A percentile compares a stretch with the other conserved stretches of the same genome.
Conservation (phyloP, 2,797 vertebrate species). For the Danio tinwini region DNA sequence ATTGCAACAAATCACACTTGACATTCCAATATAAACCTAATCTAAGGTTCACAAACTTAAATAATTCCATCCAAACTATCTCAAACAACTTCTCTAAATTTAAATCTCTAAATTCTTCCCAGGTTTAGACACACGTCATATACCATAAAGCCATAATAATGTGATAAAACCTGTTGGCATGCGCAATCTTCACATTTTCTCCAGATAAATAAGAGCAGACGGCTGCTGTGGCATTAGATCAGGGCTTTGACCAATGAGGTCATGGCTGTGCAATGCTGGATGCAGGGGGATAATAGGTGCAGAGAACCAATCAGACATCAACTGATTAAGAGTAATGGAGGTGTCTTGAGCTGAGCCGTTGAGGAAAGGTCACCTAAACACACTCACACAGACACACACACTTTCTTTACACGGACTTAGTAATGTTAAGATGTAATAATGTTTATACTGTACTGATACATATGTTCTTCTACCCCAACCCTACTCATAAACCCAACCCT, state of each 20-base stretch:
- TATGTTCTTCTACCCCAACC: too few relatives aligned
- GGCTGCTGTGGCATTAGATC: constrained; percentile 27
- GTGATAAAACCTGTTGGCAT: neutral
- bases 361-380: constrained; percentile 45
- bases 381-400: neutral
- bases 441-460: too few relatives aligned
- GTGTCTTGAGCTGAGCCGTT: neutral
- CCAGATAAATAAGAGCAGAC: constrained; percentile 16
- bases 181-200: neutral
- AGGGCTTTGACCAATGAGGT: constrained; percentile 21
- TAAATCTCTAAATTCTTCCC: neutral
- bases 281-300: constrained; percentile 19
- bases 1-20: neutral
- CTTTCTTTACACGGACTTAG: too few relatives aligned
- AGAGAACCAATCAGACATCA: constrained; percentile 37
- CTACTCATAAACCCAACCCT: too few relatives aligned
- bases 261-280: constrained; percentile 14
- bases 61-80: neutral
- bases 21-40: neutral
- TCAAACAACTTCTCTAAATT: neutral
- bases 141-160: neutral
- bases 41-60: neutral
- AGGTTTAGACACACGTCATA: neutral
- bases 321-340: constrained; percentile 46
- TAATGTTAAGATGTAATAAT: too few relatives aligned